phyloP scores from a whole-genome alignment of 2,113 vertebrate species.

The Lates calcarifer region DNA sequence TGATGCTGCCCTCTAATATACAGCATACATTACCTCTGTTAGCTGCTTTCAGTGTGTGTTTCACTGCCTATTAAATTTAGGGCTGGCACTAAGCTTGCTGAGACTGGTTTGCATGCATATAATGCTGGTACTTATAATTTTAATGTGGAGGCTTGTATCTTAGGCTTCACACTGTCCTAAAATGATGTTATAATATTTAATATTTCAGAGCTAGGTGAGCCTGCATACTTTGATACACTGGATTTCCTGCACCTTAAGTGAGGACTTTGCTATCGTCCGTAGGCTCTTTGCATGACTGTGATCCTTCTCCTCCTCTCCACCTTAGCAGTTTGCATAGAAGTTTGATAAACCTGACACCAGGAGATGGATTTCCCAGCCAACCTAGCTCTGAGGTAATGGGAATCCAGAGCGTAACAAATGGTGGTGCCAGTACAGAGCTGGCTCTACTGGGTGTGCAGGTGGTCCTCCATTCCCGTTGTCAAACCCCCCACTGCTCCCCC shows the following conservation, averaged over 20 bases:
- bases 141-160: conserved; percentile 42
- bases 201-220: conserved; percentile 33
- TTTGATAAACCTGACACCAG: conserved; percentile 79
- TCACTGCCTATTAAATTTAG: conserved; percentile 59
- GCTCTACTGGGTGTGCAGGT: conserved; percentile 77
- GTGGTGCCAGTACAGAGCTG: conserved; percentile 74
- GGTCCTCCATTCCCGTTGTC: conserved; percentile 71
- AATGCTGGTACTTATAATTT: conserved; percentile 55
- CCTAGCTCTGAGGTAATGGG: conserved; percentile 78
- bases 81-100: conserved; percentile 48
- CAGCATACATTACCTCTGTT: conserved; percentile 47
- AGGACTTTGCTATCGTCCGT: conserved; percentile 32
- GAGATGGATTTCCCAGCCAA: conserved; percentile 82
- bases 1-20: conserved; percentile 47
- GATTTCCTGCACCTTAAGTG: conserved; percentile 30
- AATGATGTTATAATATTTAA: conserved; percentile 30
- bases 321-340: conserved; percentile 60
- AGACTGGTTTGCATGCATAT: conserved; percentile 44
- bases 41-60: conserved; percentile 56
- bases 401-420: conserved; percentile 80
- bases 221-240: conserved; percentile 10
- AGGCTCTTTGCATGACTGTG: conserved; percentile 16
- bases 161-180: conserved; percentile 5
- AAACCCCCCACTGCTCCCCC: conserved; percentile 62
- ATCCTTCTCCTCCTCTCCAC: conserved; percentile 39